Conservation (phyloP, 2,888 invertebrate species). For the Eupithecia vulgata region DNA sequence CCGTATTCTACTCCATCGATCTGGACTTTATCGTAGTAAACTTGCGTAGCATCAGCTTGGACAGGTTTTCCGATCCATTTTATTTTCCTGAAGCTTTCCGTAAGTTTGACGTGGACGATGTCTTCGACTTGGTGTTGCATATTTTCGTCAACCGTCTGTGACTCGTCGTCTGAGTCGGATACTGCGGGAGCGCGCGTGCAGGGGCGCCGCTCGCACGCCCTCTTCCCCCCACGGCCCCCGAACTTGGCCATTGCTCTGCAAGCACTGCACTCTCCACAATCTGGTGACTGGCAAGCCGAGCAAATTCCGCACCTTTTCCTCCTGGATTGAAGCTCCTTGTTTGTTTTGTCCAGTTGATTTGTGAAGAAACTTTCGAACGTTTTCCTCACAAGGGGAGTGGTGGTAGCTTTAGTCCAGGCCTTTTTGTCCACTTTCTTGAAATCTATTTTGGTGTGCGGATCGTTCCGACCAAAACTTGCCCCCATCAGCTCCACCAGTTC, state of each 20-base stretch:
- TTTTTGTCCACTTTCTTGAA: constrained; percentile 82
- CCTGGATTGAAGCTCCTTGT: constrained; percentile 82
- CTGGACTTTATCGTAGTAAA: constrained; percentile 81
- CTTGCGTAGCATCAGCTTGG: constrained; percentile 79
- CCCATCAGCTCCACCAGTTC: constrained; percentile 91
- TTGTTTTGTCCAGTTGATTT: constrained; percentile 86
- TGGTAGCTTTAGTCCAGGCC: constrained; percentile 90
- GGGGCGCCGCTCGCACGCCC: constrained; percentile 86
- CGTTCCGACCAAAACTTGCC: constrained; percentile 86
- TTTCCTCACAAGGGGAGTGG: constrained; percentile 89
- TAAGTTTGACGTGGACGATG: constrained; percentile 72
- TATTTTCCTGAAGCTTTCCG: constrained; percentile 73
- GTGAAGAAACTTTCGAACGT: constrained; percentile 92
- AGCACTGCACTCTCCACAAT: constrained; percentile 89
- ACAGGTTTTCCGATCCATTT: constrained; percentile 86
- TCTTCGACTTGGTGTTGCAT: constrained; percentile 70
- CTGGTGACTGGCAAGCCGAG: constrained; percentile 89
- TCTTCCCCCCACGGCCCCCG: constrained; percentile 87
- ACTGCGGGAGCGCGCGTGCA: constrained; percentile 92
- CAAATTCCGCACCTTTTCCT: constrained; percentile 90
- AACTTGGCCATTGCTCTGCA: constrained; percentile 92
- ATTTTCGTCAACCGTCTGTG: constrained; percentile 63
- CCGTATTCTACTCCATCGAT: constrained; percentile 82
- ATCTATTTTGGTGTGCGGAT: constrained; percentile 81
- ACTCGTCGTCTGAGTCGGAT: constrained; percentile 84